Percentiles rank a stretch among this genome's conserved stretches.
Conservation (phyloP, 1,140 invertebrate species). For the Ephestia elutella region DNA sequence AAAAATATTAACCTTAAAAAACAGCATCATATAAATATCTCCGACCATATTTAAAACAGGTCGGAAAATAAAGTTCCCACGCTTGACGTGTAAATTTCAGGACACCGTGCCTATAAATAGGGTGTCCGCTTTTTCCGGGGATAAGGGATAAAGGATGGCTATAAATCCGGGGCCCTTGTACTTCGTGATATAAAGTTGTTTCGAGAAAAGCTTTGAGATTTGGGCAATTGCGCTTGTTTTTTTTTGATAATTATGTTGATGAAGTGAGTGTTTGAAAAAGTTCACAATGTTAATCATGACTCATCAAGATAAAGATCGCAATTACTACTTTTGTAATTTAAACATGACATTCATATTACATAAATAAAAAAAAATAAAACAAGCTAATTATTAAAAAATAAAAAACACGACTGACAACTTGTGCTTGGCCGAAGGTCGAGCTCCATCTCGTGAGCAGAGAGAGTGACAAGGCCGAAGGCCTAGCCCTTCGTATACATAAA, state of each 20-base stretch:
- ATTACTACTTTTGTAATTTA: no score
- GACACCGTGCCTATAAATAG: constrained; percentile 15
- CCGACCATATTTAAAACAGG: background rate
- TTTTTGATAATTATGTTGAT: background rate
- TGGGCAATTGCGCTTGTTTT: background rate
- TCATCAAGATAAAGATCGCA: no score
- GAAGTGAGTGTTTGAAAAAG: no score
- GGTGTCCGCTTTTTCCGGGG: constrained; percentile 26
- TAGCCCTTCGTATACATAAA: no score
- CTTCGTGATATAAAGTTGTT: constrained; percentile 48
- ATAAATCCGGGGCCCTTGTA: constrained; percentile 49
- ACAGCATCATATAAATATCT: background rate
- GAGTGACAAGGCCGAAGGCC: no score
- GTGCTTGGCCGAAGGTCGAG: no score
- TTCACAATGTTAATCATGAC: no score
- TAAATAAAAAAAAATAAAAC: no score
- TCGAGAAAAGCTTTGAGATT: constrained; percentile 15
- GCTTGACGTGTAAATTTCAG: constrained; percentile 17
- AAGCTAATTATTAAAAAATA: no score
- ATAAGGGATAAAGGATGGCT: constrained; percentile 26
- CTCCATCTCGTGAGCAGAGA: no score
- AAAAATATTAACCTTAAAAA: background rate
- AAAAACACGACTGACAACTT: no score
- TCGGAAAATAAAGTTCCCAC: constrained; percentile 5
- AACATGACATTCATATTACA: no score